Evolutionary conservation across 2,113 vertebrate genomes (phyloP).

Genomic region (Capreolus pygargus): DNA sequence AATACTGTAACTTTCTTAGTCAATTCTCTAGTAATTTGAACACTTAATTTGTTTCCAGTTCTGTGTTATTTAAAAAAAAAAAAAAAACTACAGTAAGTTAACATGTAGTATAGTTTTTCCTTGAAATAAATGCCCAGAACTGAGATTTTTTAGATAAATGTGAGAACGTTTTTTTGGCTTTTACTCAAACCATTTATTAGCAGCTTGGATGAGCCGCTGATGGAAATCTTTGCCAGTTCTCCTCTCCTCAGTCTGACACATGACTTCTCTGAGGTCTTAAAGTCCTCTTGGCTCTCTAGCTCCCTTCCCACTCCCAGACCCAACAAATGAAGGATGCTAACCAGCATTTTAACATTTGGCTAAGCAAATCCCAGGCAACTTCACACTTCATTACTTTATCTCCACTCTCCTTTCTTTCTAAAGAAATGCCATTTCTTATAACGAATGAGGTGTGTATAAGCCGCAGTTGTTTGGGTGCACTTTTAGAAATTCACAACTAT

Average conservation of each 20-base stretch:
- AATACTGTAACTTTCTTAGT: background rate
- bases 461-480: background rate
- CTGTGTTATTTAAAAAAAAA: background rate
- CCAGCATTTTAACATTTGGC: background rate
- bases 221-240: background rate
- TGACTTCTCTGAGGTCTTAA: background rate
- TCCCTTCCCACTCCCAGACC: background rate
- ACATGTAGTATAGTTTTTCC: background rate
- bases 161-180: background rate
- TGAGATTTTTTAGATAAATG: constrained; percentile 25
- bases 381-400: constrained; percentile 69
- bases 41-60: constrained; percentile 14
- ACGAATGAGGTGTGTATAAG: constrained; percentile 47
- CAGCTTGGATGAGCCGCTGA: background rate
- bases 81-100: background rate
- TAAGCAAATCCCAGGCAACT: constrained; percentile 23
- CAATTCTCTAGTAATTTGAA: background rate
- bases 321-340: background rate
- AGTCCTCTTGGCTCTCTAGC: background rate
- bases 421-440: constrained; percentile 39
- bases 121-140: constrained; percentile 13
- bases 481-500: constrained; percentile 18
- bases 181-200: constrained; percentile 1
- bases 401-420: constrained; percentile 20
- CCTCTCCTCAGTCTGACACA: background rate